phyloP scores from a whole-genome alignment of 2,797 vertebrate species.

The Streptopelia turtur region DNA sequence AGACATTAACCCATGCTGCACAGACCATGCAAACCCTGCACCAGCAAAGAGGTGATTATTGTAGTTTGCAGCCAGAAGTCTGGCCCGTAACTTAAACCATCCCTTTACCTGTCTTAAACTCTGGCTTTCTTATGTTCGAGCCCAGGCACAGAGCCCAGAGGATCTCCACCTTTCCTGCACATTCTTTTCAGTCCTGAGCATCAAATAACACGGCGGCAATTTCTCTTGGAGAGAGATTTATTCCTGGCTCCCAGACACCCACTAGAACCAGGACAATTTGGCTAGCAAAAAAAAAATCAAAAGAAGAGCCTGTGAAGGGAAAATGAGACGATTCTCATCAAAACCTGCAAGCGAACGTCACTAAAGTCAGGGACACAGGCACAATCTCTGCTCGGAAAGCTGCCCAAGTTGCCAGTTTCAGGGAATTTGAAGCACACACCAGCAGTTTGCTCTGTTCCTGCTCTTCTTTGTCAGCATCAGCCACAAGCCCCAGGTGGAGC shows the following conservation, averaged over 20 bases:
- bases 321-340: not conserved
- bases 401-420: not conserved
- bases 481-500: not conserved
- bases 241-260: not conserved
- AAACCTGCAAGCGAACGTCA: not conserved
- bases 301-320: not conserved
- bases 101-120: not conserved
- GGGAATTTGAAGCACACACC: not conserved
- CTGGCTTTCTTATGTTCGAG: not conserved
- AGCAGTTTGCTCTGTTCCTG: not conserved
- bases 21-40: rapidly evolving
- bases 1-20: not conserved
- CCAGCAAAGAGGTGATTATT: not conserved
- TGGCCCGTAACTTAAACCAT: not conserved
- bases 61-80: not conserved
- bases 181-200: not conserved
- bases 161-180: not conserved
- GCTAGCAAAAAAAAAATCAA: not conserved
- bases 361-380: not conserved
- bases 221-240: not conserved
- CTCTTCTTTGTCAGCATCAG: not conserved
- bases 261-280: not conserved
- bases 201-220: not conserved
- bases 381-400: not conserved
- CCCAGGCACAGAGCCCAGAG: not conserved